Conservation (phyloP, 2,888 invertebrate genomes). For the Lasioglossum pauxillum region DNA sequence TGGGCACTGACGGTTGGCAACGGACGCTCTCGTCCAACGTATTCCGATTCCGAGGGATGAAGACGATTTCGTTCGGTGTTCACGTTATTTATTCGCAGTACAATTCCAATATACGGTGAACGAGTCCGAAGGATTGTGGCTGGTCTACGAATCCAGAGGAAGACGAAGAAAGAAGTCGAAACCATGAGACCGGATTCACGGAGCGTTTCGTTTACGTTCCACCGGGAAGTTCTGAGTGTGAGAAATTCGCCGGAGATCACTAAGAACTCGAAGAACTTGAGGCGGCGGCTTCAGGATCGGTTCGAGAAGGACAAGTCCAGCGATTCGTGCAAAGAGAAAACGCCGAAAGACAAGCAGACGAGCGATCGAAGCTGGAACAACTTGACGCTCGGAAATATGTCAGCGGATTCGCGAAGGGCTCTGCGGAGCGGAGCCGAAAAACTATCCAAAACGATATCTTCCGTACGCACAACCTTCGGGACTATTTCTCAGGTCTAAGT, state of each 20-base stretch:
- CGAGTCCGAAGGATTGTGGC: not conserved
- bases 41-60: conserved; percentile 42
- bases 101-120: conserved; percentile 14
- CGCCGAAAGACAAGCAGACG: conserved; percentile 67
- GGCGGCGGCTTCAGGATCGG: conserved; percentile 81
- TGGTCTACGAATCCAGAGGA: not conserved
- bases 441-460: conserved; percentile 88
- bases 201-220: conserved; percentile 83
- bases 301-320: conserved; percentile 78
- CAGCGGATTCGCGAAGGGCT: conserved; percentile 88
- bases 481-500: conserved; percentile 88
- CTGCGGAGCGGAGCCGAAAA: conserved; percentile 89
- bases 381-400: conserved; percentile 79
- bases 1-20: conserved; percentile 52
- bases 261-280: conserved; percentile 73
- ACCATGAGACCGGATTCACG: conserved; percentile 82
- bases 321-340: conserved; percentile 66
- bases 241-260: conserved; percentile 73
- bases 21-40: conserved; percentile 44
- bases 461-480: conserved; percentile 88
- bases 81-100: conserved; percentile 10
- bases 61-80: not conserved
- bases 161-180: conserved; percentile 6
- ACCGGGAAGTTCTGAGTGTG: conserved; percentile 77
- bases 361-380: conserved; percentile 80